Conservation (phyloP, 2,797 vertebrate species). For the Stomatorhinus walkeri region DNA sequence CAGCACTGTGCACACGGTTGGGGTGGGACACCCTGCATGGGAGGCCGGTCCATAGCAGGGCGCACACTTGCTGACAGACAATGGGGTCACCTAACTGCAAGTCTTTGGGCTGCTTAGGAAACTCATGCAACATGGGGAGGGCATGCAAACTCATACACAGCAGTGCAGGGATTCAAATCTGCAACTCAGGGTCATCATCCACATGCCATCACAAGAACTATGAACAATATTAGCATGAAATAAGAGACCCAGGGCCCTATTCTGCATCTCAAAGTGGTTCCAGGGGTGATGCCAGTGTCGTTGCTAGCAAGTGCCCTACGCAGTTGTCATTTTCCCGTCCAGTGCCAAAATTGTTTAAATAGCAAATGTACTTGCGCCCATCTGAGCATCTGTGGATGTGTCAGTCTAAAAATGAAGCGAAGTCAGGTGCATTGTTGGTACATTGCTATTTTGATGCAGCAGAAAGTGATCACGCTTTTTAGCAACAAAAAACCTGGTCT, state of each 20-base stretch:
- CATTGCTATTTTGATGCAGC: background rate
- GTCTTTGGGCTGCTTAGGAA: background rate
- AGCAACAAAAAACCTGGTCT: background rate
- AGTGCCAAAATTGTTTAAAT: background rate
- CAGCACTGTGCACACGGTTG: background rate
- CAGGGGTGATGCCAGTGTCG: background rate
- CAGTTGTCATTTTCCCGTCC: background rate
- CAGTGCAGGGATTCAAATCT: background rate
- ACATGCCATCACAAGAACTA: background rate
- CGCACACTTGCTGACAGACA: background rate
- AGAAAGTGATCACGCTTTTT: background rate
- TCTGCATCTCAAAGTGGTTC: background rate
- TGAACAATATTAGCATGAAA: background rate
- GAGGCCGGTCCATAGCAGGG: background rate
- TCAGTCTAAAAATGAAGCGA: background rate
- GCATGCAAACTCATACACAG: background rate
- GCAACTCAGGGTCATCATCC: background rate
- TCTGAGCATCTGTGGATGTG: background rate
- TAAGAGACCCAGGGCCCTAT: background rate
- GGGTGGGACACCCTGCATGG: background rate
- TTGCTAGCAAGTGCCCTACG: background rate
- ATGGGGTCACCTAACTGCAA: background rate
- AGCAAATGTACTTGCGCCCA: background rate
- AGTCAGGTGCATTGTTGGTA: background rate
- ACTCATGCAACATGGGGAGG: background rate